Base-by-base conservation (phyloP, 1,140 invertebrate species). In the Metopolophium dirhodum region DNA sequence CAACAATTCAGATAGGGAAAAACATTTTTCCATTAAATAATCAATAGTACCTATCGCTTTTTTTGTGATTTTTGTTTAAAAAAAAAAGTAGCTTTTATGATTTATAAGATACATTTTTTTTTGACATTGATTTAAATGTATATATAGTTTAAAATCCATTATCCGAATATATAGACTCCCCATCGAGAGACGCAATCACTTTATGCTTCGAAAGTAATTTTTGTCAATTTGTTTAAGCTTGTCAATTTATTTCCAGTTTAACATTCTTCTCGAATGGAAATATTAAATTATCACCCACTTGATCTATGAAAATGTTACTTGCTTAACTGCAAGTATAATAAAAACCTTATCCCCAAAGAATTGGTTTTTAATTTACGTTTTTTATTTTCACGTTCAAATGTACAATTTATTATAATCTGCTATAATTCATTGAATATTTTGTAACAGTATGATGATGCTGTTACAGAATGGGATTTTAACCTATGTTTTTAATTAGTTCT, bases 201-300 rank as follows among this genome's bases (percentile, higher is more conserved):
- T 88, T 49, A 54, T 51, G n/a, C 14, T 54, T 89, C 22, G 3
- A 49, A 87, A 49, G 47, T 87, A 87, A 86, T 87, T 87, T 86
- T 87, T 87, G 30, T 54, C 87, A 54, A 54, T 88, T 88, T 54
- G 49, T 88, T 49, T 54, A 54, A 88, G 35, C 87, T 51, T 88
- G n/a, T 88, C 47, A 7, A 49, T 88, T 89, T 89, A 37, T 54
- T 89, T 37, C 51, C n/a, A 49, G 20, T 82, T 37, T 23, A 37
- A 85, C 37, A 41, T 49, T 49, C 6, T 49, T 22, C 23, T 87
- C 9, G 18, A 49, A 7, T 35, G 49, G 26, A 7, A 0, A 51
- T 49, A 51, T 49, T 35, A 87, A 49, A 35, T 35, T 51, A 87
- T 87, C 47, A 51, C 47, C 47, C 26, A 49, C 18, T 87, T n/a